Conservation (phyloP, 2,797 vertebrate species). For the Notamacropus eugenii region DNA sequence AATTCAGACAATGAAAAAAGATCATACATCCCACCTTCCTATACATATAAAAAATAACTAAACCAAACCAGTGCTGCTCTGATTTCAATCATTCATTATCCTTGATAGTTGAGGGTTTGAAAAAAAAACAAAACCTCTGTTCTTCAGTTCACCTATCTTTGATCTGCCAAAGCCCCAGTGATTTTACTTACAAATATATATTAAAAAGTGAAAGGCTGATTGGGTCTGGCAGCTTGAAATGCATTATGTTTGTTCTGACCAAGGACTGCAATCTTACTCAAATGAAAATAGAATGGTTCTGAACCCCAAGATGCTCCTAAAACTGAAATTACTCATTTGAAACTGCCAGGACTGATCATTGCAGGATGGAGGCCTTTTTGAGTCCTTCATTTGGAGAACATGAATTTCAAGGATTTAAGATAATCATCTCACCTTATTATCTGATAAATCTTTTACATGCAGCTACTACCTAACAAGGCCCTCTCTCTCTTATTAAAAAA, state of each 20-base stretch:
- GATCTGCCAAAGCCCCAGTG: constrained; percentile 54
- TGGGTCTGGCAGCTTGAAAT: constrained; percentile 54
- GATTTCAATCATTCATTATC: constrained; percentile 35
- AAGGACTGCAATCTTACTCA: constrained; percentile 23
- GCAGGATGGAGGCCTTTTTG: constrained; percentile 41
- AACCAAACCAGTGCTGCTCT: constrained; percentile 17
- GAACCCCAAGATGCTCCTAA: constrained; percentile 27
- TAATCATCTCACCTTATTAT: constrained; percentile 63
- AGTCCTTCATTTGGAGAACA: constrained; percentile 61
- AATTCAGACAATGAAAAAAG: background rate
- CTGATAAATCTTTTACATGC: constrained; percentile 51
- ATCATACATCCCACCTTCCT: background rate
- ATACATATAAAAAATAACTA: constrained; percentile 10
- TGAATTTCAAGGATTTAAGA: constrained; percentile 60
- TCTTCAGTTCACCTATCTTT: constrained; percentile 68
- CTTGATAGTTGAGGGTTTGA: background rate
- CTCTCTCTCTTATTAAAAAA: constrained; percentile 30
- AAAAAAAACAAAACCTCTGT: constrained; percentile 51
- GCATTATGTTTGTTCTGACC: constrained; percentile 60
- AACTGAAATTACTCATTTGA: constrained; percentile 63
- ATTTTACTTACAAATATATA: constrained; percentile 67
- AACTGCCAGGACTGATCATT: constrained; percentile 37
- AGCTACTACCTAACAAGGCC: constrained; percentile 51
- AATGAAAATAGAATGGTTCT: constrained; percentile 61
- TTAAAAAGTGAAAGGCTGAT: constrained; percentile 39